Evolutionary conservation across 92 coral and sea anemone species (phyloP).

Genomic region (Epizoanthus ramosus): DNA sequence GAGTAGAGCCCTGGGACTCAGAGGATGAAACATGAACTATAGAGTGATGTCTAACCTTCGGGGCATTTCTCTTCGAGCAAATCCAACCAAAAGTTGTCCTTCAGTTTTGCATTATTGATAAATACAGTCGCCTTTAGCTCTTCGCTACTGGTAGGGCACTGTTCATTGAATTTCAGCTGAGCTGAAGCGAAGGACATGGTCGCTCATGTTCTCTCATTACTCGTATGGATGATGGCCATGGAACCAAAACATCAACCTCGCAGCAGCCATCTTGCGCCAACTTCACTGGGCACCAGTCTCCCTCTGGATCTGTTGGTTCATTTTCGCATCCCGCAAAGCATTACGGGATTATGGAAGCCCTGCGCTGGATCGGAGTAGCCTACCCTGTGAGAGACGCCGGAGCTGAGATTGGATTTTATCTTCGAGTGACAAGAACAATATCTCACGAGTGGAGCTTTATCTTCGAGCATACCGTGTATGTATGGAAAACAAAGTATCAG

Average conservation of each 20-base stretch:
- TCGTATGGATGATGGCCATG: not conserved
- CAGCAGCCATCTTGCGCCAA: conserved; percentile 40
- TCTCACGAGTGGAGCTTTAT: too few relatives aligned
- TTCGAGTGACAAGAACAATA: too few relatives aligned
- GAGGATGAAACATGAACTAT: too few relatives aligned
- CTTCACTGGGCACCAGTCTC: conserved; percentile 5
- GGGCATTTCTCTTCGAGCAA: conserved; percentile 77
- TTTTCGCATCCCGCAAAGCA: too few relatives aligned
- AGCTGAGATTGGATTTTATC: too few relatives aligned
- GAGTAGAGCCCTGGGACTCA: too few relatives aligned
- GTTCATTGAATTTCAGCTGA: conserved; percentile 73
- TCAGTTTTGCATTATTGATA: conserved; percentile 60
- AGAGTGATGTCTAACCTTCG: conserved; percentile 64
- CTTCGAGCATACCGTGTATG: too few relatives aligned
- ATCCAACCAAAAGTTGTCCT: conserved; percentile 71
- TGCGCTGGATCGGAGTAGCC: too few relatives aligned
- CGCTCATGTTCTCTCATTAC: not conserved
- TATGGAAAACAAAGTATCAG: too few relatives aligned
- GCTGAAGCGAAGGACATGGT: conserved; percentile 29
- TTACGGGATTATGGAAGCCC: too few relatives aligned
- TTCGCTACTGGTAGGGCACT: conserved; percentile 57
- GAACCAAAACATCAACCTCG: not conserved
- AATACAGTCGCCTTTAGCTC: conserved; percentile 48
- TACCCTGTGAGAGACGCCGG: too few relatives aligned
- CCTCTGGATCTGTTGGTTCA: too few relatives aligned